Base-by-base conservation (phyloP, 2,113 vertebrate species). In the Barnardius zonarius region DNA sequence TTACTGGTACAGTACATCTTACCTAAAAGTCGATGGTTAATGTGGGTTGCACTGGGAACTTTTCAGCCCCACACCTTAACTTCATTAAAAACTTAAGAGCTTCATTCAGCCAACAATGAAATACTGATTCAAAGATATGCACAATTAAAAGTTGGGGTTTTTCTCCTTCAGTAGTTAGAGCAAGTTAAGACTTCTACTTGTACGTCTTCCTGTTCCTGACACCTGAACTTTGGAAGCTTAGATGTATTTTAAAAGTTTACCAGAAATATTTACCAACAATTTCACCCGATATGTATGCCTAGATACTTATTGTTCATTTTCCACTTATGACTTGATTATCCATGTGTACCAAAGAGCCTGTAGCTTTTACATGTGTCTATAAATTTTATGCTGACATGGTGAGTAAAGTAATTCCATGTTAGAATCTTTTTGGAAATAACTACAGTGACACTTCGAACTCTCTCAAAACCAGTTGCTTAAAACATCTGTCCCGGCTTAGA, bases 181-280 rank as follows among this genome's bases (percentile, higher is more conserved):
- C 70, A 95, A 86, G 52, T 92, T 95, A 96, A 96, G 96, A 96
- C 84, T 89, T 97, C 82, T 95, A 87, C 49, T 94, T 95, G 67
- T 93, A 97, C 63, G 49, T 96, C 95, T 92, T 95, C 74, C 95
- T 80, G 88, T 95, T 96, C 92, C 95, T 93, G 96, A 96, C 79
- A 97, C 81, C 57, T 93, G 82, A 96, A 87, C 63, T 83, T 86
- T 66, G 66, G 92, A 95, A 95, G 66, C 69, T 78, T 95, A 89
- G 35, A 66, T 7, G 31, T 76, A 92, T 79, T 93, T 88, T 90
- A 70, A 75, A 94, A 90, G 92, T 83, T 92, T 61, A 89, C 33
- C 57, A 79, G 59, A 68, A 51, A 79, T 66, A 24, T 74, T 93
- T 49, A 91, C 28, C 62, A 83, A 83, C 6, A 64, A 68, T 41